Evolutionary conservation across 2,888 invertebrate genomes (phyloP).

Genomic region (Pocota personata): DNA sequence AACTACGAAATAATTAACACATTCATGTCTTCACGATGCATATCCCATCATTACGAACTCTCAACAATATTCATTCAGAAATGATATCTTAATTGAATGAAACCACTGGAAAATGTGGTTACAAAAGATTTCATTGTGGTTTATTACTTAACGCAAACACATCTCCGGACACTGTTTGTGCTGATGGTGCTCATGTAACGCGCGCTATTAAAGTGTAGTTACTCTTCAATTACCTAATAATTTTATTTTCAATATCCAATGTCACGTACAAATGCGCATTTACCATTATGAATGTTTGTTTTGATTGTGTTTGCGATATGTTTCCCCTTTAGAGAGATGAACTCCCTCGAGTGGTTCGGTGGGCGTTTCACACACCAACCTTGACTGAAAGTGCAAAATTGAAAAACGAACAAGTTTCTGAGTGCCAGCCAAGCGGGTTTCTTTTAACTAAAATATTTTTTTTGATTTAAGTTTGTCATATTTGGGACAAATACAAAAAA

Average conservation of each 20-base stretch:
- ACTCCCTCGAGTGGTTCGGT: constrained; percentile 10
- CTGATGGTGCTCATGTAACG: constrained; percentile 11
- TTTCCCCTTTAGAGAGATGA: not conserved
- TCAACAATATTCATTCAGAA: not conserved
- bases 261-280: constrained; percentile 28
- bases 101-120: constrained; percentile 16
- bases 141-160: constrained; percentile 1
- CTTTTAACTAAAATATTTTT: not conserved
- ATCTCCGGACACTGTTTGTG: not conserved
- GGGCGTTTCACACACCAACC: constrained; percentile 34
- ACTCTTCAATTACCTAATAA: constrained; percentile 8
- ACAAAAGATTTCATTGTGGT: constrained; percentile 21
- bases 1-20: not conserved
- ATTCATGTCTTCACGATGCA: not conserved
- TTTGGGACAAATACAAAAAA: not conserved
- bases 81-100: constrained; percentile 35
- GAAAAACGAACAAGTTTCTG: constrained; percentile 1
- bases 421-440: not conserved
- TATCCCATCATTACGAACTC: not conserved
- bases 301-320: not conserved
- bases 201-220: not conserved
- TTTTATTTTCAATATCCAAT: constrained; percentile 20
- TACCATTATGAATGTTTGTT: constrained; percentile 6
- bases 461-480: not conserved
- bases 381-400: constrained; percentile 35